Evolutionary conservation across 2,797 vertebrate genomes (phyloP), one percentile per base, ranked within the genome.

Genomic region (Alca torda): DNA sequence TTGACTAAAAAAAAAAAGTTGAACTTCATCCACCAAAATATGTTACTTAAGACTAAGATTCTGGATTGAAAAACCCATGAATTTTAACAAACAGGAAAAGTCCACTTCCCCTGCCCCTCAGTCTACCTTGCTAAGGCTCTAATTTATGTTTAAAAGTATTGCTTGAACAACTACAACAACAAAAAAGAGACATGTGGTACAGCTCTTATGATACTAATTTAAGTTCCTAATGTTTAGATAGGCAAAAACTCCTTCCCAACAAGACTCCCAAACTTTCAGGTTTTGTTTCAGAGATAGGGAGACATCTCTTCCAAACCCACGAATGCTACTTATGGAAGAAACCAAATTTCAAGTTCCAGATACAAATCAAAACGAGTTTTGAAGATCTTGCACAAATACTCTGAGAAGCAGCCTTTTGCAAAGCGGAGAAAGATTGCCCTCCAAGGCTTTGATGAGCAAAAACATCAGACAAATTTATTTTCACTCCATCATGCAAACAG

Each of bases 91-190:
- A 57, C 56, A 53, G 4, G 6, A 63, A 33, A 83, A 64, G 4
- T 33, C 10, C 0, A 17, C 4, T 18, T 67, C 17, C 10, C 13
- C 21, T 4, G 0, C 10, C 11, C 10, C 9, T 26, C 13, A 31
- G 19, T 23, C 26, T 67, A 37, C 6, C n/a, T 50, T 53, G 12
- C 25, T 59, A 79, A 89, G 81, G 8, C 11, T 73, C 31, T 24
- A 54, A 45, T 65, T 89, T 65, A 41, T 4, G 2, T 7, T 56
- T 6, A 64, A 65, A 75, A 50, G 2, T 23, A 50, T 11, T 70
- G 13, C 33, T 50, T 5, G 1, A 69, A 73, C 9, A 84, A 46
- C 45, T 80, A 4, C 24, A 33, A 19, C 43, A 45, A 16, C 41
- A 43, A 43, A 45, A 45, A 45, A 45, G 9, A 75, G 2, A 68